Conservation (phyloP, 2,113 vertebrate genomes). For the Cyrtonyx montezumae region DNA sequence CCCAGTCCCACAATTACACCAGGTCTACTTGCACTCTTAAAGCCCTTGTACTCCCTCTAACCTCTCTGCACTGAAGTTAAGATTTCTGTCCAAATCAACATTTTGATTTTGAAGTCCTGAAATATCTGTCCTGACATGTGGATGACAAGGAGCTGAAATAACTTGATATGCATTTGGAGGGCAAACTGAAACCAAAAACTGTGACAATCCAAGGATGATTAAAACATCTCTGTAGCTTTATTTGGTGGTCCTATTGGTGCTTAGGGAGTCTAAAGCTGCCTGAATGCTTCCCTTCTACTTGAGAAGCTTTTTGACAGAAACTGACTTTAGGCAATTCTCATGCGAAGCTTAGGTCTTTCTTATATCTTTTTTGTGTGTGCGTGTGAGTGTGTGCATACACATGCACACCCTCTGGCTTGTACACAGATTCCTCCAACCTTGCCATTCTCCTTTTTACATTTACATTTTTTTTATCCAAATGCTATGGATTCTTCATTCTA, state of each 20-base stretch:
- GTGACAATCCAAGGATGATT: not conserved
- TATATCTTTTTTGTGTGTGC: not conserved
- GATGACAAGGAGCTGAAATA: not conserved
- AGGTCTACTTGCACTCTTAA: not conserved
- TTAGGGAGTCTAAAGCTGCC: not conserved
- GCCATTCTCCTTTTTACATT: not conserved
- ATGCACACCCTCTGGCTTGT: not conserved
- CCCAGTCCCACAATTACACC: not conserved
- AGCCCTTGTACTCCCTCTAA: not conserved
- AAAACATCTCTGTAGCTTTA: not conserved
- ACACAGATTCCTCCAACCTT: not conserved
- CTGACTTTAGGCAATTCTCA: not conserved
- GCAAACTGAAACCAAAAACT: not conserved
- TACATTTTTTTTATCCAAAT: not conserved
- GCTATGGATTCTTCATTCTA: not conserved
- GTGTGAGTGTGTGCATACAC: not conserved
- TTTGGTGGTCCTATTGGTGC: not conserved
- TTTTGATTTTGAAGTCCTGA: not conserved
- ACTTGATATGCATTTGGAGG: not conserved
- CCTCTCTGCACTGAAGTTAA: not conserved
- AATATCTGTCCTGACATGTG: not conserved
- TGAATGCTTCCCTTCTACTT: not conserved
- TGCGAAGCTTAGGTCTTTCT: not conserved
- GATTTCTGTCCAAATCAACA: not conserved
- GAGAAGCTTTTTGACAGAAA: constrained; percentile 5